Conservation (phyloP, 2,888 invertebrate species). For the Carabus problematicus region DNA sequence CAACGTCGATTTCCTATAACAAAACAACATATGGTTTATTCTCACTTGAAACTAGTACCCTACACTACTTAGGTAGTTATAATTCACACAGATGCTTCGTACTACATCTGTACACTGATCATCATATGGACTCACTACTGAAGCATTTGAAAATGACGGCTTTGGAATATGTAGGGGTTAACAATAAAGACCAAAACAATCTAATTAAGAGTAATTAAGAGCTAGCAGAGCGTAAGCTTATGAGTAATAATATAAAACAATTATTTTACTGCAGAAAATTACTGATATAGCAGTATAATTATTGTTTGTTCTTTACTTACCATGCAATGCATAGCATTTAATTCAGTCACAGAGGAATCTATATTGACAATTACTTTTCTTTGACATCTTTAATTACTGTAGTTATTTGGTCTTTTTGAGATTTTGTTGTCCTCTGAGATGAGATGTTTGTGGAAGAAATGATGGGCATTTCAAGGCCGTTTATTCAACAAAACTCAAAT, state of each 20-base stretch:
- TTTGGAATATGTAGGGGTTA: no score
- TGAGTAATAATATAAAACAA: conserved; percentile 39
- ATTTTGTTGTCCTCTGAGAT: conserved; percentile 41
- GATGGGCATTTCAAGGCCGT: conserved; percentile 39
- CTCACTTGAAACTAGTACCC: neutral
- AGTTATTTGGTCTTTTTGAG: conserved; percentile 34
- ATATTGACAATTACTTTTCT: conserved; percentile 28
- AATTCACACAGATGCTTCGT: no score
- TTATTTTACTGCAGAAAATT: conserved; percentile 24
- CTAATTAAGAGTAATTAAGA: conserved; percentile 39
- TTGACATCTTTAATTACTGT: conserved; percentile 39
- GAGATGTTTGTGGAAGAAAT: conserved; percentile 34
- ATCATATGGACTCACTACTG: no score
- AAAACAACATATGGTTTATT: conserved; percentile 8
- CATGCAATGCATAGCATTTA: conserved; percentile 37
- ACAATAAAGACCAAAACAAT: conserved; percentile 25
- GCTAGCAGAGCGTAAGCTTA: conserved; percentile 39
- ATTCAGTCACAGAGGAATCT: conserved; percentile 31
- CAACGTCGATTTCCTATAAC: conserved; percentile 23
- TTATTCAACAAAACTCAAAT: conserved; percentile 26
- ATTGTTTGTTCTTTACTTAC: conserved; percentile 21
- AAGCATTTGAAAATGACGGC: no score
- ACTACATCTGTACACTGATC: no score
- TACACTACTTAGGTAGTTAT: no score
- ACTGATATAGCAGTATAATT: conserved; percentile 20